Evolutionary conservation across 2,888 invertebrate species (phyloP).

Genomic region (Idaea straminata): DNA sequence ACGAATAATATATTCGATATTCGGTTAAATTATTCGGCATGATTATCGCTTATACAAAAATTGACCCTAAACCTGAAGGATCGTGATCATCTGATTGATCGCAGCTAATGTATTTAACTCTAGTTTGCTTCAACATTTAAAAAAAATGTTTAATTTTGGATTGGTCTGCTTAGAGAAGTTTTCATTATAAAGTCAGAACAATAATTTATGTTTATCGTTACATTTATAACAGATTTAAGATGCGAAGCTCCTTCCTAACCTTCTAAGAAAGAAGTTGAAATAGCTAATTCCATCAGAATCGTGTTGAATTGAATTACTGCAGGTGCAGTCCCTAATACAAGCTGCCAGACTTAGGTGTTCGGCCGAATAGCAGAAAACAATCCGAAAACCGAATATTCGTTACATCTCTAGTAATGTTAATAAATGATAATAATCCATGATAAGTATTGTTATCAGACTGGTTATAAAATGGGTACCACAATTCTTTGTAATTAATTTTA

Average conservation of each 20-base stretch:
- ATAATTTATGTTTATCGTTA: too few relatives aligned
- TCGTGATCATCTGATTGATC: slow-evolving; percentile 8
- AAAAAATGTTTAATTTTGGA: too few relatives aligned
- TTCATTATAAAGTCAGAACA: too few relatives aligned
- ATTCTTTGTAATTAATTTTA: slow-evolving; percentile 77
- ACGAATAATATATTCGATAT: background rate
- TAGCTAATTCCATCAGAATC: too few relatives aligned
- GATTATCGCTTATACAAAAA: background rate
- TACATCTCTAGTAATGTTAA: slow-evolving; percentile 26
- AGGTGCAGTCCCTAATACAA: too few relatives aligned
- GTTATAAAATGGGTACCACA: slow-evolving; percentile 49
- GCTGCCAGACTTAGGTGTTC: background rate
- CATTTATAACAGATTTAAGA: too few relatives aligned
- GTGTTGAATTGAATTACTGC: too few relatives aligned
- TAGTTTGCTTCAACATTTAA: too few relatives aligned
- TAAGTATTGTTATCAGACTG: slow-evolving; percentile 43
- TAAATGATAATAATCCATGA: slow-evolving; percentile 32
- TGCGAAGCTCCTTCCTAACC: too few relatives aligned
- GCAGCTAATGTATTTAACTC: too few relatives aligned
- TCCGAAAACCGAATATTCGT: slow-evolving; percentile 5
- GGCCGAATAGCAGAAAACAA: background rate
- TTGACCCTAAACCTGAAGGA: background rate
- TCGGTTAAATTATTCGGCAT: background rate
- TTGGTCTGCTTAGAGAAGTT: too few relatives aligned
- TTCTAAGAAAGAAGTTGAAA: too few relatives aligned